Percentiles rank a stretch among this genome's conserved stretches.
These are phyloP conservation scores for Cataglyphis rosenhaueri DNA, from an alignment of 2,888 invertebrate genomes.

Conservation along the genomic window DNA sequence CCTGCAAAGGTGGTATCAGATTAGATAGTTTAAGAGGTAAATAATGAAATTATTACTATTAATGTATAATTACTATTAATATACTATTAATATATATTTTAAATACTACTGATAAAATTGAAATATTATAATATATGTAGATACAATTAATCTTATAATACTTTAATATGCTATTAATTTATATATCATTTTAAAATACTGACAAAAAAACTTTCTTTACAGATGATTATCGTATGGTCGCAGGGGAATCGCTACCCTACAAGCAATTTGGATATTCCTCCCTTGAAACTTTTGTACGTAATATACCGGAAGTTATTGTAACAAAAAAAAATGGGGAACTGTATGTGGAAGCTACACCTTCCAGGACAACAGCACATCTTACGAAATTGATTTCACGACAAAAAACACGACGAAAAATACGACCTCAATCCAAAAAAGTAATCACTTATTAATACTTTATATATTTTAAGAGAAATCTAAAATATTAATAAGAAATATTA, in stretches of 20 bases:
- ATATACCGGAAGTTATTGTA: constrained; percentile 87
- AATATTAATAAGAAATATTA: not conserved
- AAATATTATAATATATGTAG: not conserved
- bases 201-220: constrained; percentile 68
- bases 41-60: constrained; percentile 75
- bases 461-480: not conserved
- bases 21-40: constrained; percentile 87
- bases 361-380: constrained; percentile 88
- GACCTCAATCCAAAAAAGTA: constrained; percentile 32
- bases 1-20: constrained; percentile 73
- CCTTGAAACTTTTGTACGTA: constrained; percentile 88
- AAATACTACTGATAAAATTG: not conserved
- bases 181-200: not conserved
- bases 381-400: constrained; percentile 81
- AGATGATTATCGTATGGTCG: constrained; percentile 89
- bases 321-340: constrained; percentile 86
- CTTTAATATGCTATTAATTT: not conserved
- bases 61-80: not conserved
- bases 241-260: constrained; percentile 89
- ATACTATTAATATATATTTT: constrained; percentile 12
- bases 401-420: constrained; percentile 73
- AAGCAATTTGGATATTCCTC: constrained; percentile 87
- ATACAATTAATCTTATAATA: not conserved
- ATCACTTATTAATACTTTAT: not conserved
- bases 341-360: constrained; percentile 87